Conservation (phyloP, 37 sponge, comb jelly and placozoan species). For the Diacarnus erythraeanus region DNA sequence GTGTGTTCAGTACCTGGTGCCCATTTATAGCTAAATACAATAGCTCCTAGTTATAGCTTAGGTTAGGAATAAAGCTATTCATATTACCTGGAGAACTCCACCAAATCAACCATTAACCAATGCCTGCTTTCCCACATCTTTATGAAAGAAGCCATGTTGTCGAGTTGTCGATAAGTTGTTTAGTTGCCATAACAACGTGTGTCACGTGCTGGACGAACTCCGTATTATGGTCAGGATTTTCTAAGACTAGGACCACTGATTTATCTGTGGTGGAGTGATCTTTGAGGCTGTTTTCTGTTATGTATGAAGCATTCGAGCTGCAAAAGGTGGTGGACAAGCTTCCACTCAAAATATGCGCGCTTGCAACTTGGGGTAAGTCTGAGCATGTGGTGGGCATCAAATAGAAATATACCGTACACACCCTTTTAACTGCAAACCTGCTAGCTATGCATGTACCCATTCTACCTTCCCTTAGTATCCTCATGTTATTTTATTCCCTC, state of each 20-base stretch:
- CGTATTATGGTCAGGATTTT: no score
- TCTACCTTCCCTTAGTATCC: background rate
- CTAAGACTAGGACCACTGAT: no score
- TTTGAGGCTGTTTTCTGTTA: background rate
- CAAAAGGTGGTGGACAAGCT: conserved; percentile 37
- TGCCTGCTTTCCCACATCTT: background rate
- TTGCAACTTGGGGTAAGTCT: conserved; percentile 52
- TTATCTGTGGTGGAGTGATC: no score
- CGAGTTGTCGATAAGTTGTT: background rate
- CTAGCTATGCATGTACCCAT: background rate
- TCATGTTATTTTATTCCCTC: background rate
- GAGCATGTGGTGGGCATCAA: conserved; percentile 1
- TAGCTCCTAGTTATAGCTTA: no score
- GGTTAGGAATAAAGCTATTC: no score
- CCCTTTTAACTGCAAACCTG: background rate
- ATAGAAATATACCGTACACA: conserved; percentile 10
- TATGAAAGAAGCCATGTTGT: background rate
- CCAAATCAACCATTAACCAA: background rate
- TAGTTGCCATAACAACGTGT: background rate
- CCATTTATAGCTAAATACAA: no score
- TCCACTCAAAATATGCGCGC: conserved; percentile 46
- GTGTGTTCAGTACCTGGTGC: no score
- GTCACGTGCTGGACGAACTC: background rate
- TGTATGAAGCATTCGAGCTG: conserved; percentile 38
- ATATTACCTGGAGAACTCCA: background rate